Evolutionary conservation across 2,797 vertebrate species (phyloP), one percentile per base, ranked within the genome.

Genomic region (Bovichtus variegatus): DNA sequence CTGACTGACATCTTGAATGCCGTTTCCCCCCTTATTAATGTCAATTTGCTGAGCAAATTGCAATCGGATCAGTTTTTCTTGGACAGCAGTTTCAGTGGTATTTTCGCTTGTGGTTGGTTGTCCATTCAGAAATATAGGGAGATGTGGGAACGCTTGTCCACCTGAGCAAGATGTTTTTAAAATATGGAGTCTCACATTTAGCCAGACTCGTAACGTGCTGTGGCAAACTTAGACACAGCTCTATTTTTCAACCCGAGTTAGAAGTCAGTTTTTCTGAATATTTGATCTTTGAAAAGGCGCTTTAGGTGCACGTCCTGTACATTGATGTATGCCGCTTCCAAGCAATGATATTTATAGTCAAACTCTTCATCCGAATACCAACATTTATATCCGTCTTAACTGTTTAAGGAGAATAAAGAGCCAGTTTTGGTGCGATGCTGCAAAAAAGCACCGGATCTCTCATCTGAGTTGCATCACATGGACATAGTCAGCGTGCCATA

Each of bases 41-140:
- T 93, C 92, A 94, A 94, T 95, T 94, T 95, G 91, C 93, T 93
- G 82, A 83, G 91, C 91, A 94, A 94, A 94, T 94, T 94, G 94
- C 92, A 92, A 94, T 94, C 49, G 93, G 92, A 95, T 95, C 93
- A 88, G 94, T 94, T 94, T 95, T 93, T 94, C 92, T 94, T 94
- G 94, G 94, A 94, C 89, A 36, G 76, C 79, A 29, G 80, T 87
- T 89, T 81, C 54, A 46, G 80, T 65, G 86, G 86, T 94, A 93
- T 94, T 95, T 94, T 90, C 67, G 83, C 93, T 85, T 90, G 91
- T 88, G 93, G 91, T 92, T 74, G 81, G 93, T 87, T 93, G 89
- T 90, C 88, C 91, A 87, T 93, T 94, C 87, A 92, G 88, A 91
- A 92, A 87, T 88, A 87, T 54, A 82, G 74, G 74, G 81, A 91